Evolutionary conservation across 2,797 vertebrate species (phyloP).

Genomic region (Liasis olivaceus): DNA sequence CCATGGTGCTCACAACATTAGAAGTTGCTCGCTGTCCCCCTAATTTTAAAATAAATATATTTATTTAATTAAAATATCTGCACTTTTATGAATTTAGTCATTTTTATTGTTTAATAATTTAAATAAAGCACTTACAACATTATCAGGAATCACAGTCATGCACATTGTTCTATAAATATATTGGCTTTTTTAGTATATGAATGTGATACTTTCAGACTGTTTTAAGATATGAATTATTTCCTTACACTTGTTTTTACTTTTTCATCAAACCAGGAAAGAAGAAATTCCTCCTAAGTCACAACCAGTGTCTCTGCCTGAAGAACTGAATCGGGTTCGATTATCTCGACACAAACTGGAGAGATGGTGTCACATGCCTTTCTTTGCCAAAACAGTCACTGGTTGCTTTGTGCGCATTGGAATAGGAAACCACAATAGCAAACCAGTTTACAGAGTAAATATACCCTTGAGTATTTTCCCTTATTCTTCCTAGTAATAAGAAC

Average conservation of each 20-base stretch:
- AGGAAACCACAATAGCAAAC: constrained; percentile 98
- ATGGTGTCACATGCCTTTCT: constrained; percentile 99
- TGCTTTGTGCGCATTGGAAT: constrained; percentile 98
- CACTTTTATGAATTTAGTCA: not conserved
- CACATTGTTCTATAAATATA: not conserved
- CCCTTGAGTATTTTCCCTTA: not conserved
- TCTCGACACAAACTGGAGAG: constrained; percentile 97
- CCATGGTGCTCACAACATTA: not conserved
- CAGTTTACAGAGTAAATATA: constrained; percentile 91
- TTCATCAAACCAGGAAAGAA: constrained; percentile 80
- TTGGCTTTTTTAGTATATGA: not conserved
- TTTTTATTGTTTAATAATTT: not conserved
- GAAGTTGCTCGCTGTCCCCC: not conserved
- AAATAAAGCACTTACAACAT: not conserved
- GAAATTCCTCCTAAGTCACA: constrained; percentile 95
- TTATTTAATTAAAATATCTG: not conserved
- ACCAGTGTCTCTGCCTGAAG: constrained; percentile 93
- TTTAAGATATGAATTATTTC: not conserved
- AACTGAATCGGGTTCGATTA: constrained; percentile 91
- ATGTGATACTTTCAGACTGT: not conserved
- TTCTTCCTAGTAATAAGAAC: not conserved
- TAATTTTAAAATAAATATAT: not conserved
- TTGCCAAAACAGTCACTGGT: constrained; percentile 95
- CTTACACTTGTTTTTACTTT: constrained; percentile 1
- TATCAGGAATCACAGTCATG: too few relatives aligned